Evolutionary conservation across 2,888 invertebrate species (phyloP).

Genomic region (Xestia c-nigrum): DNA sequence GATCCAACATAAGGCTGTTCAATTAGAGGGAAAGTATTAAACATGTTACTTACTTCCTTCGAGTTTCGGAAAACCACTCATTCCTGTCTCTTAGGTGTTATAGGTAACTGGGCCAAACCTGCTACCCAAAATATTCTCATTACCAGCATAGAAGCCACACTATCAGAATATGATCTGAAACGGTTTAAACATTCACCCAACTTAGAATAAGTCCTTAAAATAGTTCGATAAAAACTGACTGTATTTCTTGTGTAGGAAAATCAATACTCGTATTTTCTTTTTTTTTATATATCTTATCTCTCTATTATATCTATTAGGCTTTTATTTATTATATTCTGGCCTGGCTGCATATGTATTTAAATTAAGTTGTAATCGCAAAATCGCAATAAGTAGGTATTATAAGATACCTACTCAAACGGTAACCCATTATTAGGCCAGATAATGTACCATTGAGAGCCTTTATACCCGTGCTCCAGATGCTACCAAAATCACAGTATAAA

Average conservation of each 20-base stretch:
- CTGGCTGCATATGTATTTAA: background rate
- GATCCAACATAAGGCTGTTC: background rate
- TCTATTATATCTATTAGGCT: background rate
- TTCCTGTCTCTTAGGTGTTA: background rate
- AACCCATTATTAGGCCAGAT: background rate
- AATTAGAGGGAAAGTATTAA: background rate
- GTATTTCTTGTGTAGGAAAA: background rate
- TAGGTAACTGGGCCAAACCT: background rate
- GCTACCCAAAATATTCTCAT: conserved; percentile 6
- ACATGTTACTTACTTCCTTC: background rate
- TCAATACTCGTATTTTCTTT: background rate
- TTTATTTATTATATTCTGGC: background rate
- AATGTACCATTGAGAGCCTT: background rate
- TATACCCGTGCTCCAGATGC: too few species aligned
- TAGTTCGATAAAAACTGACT: background rate
- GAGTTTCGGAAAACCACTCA: background rate
- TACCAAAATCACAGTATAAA: too few species aligned
- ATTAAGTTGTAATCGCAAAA: too few species aligned
- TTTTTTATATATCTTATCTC: background rate
- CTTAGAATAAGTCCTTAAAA: background rate
- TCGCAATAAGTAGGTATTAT: background rate
- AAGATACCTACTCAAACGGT: background rate
- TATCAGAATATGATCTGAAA: background rate
- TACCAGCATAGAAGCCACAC: background rate
- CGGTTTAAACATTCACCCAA: background rate